Conservation (phyloP, 2,113 vertebrate genomes). For the Pycnonotus jocosus region DNA sequence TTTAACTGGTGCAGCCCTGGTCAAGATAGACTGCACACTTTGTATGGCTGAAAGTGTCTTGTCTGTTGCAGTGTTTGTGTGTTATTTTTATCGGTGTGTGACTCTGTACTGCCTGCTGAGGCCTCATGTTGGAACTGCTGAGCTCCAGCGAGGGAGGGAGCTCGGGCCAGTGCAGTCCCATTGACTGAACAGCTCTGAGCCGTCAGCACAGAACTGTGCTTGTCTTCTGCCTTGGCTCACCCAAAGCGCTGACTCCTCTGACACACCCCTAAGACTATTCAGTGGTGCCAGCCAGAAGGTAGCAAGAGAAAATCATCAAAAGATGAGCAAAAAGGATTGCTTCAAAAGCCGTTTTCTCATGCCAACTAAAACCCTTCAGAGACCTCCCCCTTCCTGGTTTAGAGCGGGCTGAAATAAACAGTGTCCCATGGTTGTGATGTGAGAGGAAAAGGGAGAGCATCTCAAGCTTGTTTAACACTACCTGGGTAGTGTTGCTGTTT, state of each 20-base stretch:
- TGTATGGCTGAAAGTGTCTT: background rate
- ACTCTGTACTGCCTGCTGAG: background rate
- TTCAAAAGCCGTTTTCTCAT: background rate
- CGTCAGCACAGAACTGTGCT: background rate
- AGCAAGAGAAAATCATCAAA: background rate
- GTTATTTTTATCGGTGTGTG: background rate
- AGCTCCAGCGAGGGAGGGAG: background rate
- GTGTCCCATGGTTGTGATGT: fast-evolving
- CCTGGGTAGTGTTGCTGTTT: background rate
- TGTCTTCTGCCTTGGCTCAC: background rate
- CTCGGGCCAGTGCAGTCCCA: background rate
- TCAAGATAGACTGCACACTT: background rate
- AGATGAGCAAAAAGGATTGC: background rate
- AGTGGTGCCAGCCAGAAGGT: background rate
- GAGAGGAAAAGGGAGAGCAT: background rate
- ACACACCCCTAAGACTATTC: background rate
- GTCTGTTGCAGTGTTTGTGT: background rate
- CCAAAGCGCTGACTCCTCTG: background rate
- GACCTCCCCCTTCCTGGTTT: background rate
- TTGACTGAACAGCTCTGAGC: fast-evolving
- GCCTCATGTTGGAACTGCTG: background rate
- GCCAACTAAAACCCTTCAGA: background rate
- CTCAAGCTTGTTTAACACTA: background rate
- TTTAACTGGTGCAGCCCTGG: background rate
- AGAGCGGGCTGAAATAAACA: background rate